Evolutionary conservation across 2,113 vertebrate species (phyloP).

Genomic region (Clarias batrachus): DNA sequence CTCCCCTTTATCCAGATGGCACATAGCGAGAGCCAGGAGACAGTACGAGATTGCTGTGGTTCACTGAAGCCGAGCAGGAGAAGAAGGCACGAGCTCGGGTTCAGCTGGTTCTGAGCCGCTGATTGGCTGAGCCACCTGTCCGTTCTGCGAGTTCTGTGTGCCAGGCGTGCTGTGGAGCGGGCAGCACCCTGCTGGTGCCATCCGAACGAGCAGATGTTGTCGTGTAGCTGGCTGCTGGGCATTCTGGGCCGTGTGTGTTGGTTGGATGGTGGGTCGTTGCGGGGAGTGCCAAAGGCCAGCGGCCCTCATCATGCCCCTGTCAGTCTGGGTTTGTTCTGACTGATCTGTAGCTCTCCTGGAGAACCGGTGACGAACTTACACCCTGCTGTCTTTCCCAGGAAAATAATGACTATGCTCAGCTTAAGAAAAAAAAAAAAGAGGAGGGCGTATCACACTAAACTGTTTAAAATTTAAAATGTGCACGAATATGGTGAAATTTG

Average conservation of each 20-base stretch:
- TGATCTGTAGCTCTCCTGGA: slow-evolving; percentile 60
- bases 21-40: slow-evolving; percentile 39
- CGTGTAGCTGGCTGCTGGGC: slow-evolving; percentile 23
- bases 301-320: slow-evolving; percentile 67
- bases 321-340: slow-evolving; percentile 69
- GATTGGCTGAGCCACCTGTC: slow-evolving; percentile 48
- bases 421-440: not conserved
- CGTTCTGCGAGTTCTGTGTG: slow-evolving; percentile 19
- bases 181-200: slow-evolving; percentile 35
- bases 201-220: slow-evolving; percentile 51
- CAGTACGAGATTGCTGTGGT: slow-evolving; percentile 33
- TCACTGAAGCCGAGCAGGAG: slow-evolving; percentile 39
- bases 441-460: not conserved
- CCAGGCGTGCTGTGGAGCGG: slow-evolving; percentile 43
- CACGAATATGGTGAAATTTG: slow-evolving; percentile 3
- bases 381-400: not conserved
- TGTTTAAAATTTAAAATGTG: not conserved
- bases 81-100: slow-evolving; percentile 32
- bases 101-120: slow-evolving; percentile 29
- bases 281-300: slow-evolving; percentile 66
- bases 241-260: slow-evolving; percentile 50
- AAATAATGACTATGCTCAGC: not conserved
- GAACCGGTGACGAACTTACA: not conserved
- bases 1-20: slow-evolving; percentile 46
- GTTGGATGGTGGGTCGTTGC: slow-evolving; percentile 60